Evolutionary conservation across 1,140 invertebrate genomes (phyloP).

Genomic region (Trichonephila clavata): DNA sequence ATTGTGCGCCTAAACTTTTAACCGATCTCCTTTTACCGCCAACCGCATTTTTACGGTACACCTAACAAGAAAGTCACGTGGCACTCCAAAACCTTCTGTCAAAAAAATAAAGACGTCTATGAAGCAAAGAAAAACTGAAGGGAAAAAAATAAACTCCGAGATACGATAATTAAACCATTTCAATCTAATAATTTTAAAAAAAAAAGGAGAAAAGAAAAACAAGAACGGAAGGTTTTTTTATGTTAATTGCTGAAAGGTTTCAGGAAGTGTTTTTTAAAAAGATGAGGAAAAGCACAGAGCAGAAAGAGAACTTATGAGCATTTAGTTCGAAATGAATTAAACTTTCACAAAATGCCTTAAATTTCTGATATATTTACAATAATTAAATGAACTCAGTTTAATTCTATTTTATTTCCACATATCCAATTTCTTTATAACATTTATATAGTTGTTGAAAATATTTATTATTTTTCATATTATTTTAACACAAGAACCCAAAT

Average conservation of each 20-base stretch:
- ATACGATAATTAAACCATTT: not conserved
- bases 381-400: not conserved
- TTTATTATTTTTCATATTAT: too few species aligned
- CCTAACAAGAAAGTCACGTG: slow-evolving; percentile 45
- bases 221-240: not conserved
- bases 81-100: not conserved
- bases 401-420: too few species aligned
- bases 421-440: too few species aligned
- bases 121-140: not conserved
- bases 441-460: too few species aligned
- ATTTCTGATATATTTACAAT: not conserved
- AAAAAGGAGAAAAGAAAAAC: not conserved
- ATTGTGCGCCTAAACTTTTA: slow-evolving; percentile 58
- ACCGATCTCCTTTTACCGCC: slow-evolving; percentile 37
- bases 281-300: not conserved
- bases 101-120: not conserved
- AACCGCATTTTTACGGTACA: slow-evolving; percentile 72
- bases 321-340: not conserved
- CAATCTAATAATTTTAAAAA: not conserved
- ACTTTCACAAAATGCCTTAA: not conserved
- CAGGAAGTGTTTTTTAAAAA: not conserved
- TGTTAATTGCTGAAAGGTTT: not conserved
- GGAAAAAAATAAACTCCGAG: not conserved
- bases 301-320: not conserved
- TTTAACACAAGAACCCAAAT: too few species aligned